phyloP scores from a whole-genome alignment of 2,797 vertebrate genomes.

The Heliangelus exortis region DNA sequence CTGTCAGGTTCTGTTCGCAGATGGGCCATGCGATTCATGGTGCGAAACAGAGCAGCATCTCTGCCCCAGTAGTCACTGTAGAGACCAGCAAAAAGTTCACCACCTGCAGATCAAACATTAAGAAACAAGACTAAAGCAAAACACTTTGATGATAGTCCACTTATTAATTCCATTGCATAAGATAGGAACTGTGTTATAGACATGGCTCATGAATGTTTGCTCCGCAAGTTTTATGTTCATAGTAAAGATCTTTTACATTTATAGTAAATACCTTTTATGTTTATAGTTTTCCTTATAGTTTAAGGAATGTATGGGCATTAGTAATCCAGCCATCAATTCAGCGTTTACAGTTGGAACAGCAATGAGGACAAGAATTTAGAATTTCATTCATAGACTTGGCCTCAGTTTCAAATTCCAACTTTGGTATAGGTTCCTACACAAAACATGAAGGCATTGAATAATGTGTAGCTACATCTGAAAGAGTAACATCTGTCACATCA shows the following conservation, averaged over 20 bases:
- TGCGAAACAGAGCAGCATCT: conserved; percentile 90
- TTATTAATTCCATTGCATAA: neutral
- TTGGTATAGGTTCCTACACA: neutral
- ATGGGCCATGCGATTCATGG: conserved; percentile 82
- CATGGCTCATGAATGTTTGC: neutral
- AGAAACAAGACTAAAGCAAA: neutral
- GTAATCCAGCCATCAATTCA: neutral
- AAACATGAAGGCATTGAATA: neutral
- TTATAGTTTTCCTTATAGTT: too few species aligned
- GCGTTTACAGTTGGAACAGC: neutral
- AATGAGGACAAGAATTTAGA: neutral
- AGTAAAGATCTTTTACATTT: too few species aligned
- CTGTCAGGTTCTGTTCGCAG: conserved; percentile 92
- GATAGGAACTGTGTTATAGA: neutral
- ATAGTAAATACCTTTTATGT: too few species aligned
- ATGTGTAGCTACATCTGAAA: neutral
- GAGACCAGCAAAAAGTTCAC: conserved; percentile 90
- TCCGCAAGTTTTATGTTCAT: neutral
- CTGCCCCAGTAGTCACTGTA: conserved; percentile 97
- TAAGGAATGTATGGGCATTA: neutral
- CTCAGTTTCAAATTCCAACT: neutral
- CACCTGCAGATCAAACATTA: conserved; percentile 74
- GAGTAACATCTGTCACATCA: neutral
- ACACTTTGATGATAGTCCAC: neutral
- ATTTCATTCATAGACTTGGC: neutral